phyloP scores from a whole-genome alignment of 2,797 vertebrate genomes.

The Gallinago stenura region DNA sequence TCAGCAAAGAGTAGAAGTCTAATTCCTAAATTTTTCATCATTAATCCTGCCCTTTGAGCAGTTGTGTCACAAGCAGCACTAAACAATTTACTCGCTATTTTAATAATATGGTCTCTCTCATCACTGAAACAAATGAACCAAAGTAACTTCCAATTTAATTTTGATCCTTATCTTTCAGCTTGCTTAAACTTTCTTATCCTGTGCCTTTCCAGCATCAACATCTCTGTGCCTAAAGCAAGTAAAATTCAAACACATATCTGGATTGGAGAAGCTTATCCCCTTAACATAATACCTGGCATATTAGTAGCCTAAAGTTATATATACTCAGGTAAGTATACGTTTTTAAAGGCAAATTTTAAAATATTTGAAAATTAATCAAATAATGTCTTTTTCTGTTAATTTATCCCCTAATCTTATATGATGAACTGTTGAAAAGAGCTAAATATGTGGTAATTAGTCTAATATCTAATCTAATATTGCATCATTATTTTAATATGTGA shows the following conservation, averaged over 20 bases:
- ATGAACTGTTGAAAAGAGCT: conserved; percentile 5
- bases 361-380: background rate
- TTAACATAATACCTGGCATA: background rate
- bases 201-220: conserved; percentile 19
- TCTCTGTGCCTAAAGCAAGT: background rate
- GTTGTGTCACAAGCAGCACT: background rate
- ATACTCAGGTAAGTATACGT: background rate
- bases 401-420: background rate
- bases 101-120: conserved; percentile 22
- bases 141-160: conserved; percentile 34
- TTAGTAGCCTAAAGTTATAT: background rate
- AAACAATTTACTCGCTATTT: background rate
- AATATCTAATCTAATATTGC: conserved; percentile 35
- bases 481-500: conserved; percentile 22
- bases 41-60: conserved; percentile 11
- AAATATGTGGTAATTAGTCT: conserved; percentile 38
- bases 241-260: background rate
- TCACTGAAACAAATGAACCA: conserved; percentile 27
- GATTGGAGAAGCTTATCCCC: background rate
- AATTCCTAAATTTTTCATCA: background rate
- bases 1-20: background rate
- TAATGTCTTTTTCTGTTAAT: background rate
- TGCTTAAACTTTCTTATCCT: conserved; percentile 35
- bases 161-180: conserved; percentile 42
- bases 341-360: background rate